These are phyloP conservation scores for Oedothorax gibbosus DNA, from an alignment of 1,140 invertebrate genomes.

Conservation along the genomic window DNA sequence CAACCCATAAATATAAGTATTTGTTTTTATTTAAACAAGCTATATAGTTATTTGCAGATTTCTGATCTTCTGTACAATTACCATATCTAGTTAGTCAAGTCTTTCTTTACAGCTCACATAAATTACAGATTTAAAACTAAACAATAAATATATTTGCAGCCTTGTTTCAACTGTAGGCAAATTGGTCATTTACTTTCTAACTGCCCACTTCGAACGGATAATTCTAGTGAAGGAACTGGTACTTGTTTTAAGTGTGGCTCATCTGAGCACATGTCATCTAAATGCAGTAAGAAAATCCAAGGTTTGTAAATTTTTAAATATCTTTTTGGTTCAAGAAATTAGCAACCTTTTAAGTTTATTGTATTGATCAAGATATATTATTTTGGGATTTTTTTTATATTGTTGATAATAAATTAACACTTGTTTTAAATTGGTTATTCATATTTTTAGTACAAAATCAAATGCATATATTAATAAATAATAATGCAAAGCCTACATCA, in stretches of 20 bases:
- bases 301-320: conserved; percentile 14
- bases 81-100: neutral
- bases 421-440: too few relatives aligned
- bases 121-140: neutral
- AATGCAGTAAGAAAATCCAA: conserved; percentile 71
- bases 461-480: too few relatives aligned
- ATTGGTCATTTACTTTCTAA: conserved; percentile 82
- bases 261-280: conserved; percentile 87
- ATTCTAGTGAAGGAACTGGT: conserved; percentile 68
- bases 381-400: too few relatives aligned
- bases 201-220: conserved; percentile 73
- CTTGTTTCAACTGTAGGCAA: conserved; percentile 80
- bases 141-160: conserved; percentile 62
- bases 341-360: too few relatives aligned
- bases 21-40: too few relatives aligned
- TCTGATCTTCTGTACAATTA: neutral
- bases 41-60: too few relatives aligned
- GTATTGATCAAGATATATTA: too few relatives aligned
- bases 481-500: too few relatives aligned
- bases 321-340: neutral
- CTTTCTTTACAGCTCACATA: neutral
- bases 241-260: conserved; percentile 91
- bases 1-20: too few relatives aligned
- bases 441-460: too few relatives aligned
- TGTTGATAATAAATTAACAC: too few relatives aligned